Evolutionary conservation across 2,888 invertebrate species (phyloP).

Genomic region (Yponomeuta cagnagella): DNA sequence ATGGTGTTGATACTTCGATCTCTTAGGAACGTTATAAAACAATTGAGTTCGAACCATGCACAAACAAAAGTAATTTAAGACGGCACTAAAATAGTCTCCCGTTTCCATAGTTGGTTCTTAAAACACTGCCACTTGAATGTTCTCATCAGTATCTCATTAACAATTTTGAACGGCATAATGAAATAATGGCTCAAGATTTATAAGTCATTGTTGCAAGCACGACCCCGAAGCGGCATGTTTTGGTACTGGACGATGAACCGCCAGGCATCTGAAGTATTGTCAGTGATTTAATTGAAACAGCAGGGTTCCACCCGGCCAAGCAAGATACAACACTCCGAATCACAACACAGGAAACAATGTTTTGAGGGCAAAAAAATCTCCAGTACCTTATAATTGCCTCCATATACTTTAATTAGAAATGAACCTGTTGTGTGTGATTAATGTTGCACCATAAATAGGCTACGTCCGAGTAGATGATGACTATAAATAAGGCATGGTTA

Average conservation of each 20-base stretch:
- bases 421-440: constrained; percentile 50
- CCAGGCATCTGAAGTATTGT: constrained; percentile 69
- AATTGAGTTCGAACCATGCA: not conserved
- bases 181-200: constrained; percentile 9
- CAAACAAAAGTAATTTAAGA: not conserved
- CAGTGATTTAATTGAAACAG: constrained; percentile 75
- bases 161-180: not conserved
- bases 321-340: constrained; percentile 37
- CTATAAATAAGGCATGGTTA: constrained; percentile 21
- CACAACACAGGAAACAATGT: constrained; percentile 63
- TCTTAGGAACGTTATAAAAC: not conserved
- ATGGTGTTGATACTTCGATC: constrained; percentile 38
- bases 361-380: constrained; percentile 62
- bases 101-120: not conserved
- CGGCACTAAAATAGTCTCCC: not conserved
- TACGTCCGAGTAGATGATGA: constrained; percentile 31
- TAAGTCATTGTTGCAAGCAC: not conserved
- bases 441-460: constrained; percentile 50
- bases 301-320: constrained; percentile 49
- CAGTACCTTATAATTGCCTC: constrained; percentile 63
- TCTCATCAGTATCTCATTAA: not conserved
- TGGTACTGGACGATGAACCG: constrained; percentile 33
- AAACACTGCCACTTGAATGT: not conserved
- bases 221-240: constrained; percentile 15
- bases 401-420: constrained; percentile 62